Percentiles rank a stretch among this genome's conserved stretches.
These are phyloP conservation scores for Xerus inauris DNA, from an alignment of 2,113 vertebrate genomes.

Conservation along the genomic window DNA sequence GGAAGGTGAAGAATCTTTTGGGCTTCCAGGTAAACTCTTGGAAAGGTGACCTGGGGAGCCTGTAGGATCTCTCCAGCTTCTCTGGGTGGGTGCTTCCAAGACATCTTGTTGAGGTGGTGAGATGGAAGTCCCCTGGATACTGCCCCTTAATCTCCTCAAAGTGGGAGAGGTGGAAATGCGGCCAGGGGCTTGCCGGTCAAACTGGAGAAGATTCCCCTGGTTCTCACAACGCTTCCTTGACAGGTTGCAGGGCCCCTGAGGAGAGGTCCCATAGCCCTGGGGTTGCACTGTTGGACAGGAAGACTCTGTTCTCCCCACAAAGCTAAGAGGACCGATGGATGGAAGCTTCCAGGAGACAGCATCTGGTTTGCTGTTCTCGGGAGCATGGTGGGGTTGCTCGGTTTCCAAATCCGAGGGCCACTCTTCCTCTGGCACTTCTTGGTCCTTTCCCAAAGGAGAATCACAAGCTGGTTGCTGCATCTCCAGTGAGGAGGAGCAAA, in stretches of 20 bases:
- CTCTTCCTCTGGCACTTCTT: neutral
- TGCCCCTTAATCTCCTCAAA: constrained; percentile 89
- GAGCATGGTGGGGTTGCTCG: neutral
- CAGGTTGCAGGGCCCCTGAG: constrained; percentile 19
- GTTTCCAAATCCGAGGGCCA: neutral
- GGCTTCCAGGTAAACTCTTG: constrained; percentile 41
- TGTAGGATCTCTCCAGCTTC: neutral
- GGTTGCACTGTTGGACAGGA: neutral
- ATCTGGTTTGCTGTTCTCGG: neutral
- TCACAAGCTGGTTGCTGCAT: constrained; percentile 70
- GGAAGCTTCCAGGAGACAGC: neutral
- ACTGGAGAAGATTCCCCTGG: constrained; percentile 85
- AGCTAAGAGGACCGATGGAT: neutral
- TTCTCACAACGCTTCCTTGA: constrained; percentile 70
- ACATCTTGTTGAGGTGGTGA: constrained; percentile 59
- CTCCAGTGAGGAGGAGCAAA: constrained; percentile 40
- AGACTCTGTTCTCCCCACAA: neutral
- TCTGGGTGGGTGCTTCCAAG: constrained; percentile 59
- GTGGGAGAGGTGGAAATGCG: constrained; percentile 94
- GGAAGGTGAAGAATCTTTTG: neutral
- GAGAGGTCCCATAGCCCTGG: neutral
- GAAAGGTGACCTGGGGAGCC: constrained; percentile 34
- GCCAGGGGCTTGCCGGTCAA: constrained; percentile 89
- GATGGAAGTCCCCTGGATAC: constrained; percentile 79
- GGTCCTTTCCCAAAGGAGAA: constrained; percentile 34